These are phyloP conservation scores for Caenorhabditis sulstoni DNA, from an alignment of 2,888 invertebrate genomes.

Conservation along the genomic window DNA sequence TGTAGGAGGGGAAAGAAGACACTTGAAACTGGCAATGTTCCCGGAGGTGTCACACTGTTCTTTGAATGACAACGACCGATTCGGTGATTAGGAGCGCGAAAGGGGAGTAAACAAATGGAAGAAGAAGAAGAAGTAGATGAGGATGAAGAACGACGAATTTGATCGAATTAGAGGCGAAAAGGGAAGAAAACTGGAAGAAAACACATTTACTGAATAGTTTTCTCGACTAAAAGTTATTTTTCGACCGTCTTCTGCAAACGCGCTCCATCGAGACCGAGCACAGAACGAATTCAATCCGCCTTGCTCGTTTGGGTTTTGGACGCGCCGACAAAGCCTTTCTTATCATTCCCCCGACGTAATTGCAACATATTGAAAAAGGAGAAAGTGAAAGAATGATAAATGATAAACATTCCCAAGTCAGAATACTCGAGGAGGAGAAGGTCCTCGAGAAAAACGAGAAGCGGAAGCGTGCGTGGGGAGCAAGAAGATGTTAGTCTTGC, in stretches of 20 bases:
- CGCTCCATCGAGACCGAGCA: background rate
- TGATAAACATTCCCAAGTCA: conserved; percentile 10
- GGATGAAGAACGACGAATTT: conserved; percentile 11
- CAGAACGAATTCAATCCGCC: background rate
- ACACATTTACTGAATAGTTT: background rate
- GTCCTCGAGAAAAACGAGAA: conserved; percentile 20
- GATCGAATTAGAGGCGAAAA: conserved; percentile 35
- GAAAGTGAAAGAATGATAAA: conserved; percentile 16
- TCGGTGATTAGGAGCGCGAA: conserved; percentile 9
- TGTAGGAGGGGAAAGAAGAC: background rate
- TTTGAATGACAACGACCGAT: conserved; percentile 2
- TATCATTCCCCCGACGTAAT: conserved; percentile 15
- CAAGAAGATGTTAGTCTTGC: conserved; percentile 23
- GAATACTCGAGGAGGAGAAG: conserved; percentile 8
- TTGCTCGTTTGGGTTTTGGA: conserved; percentile 44
- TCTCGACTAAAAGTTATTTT: background rate
- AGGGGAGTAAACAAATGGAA: background rate
- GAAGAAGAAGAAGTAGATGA: conserved; percentile 16
- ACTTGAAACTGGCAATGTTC: conserved; percentile 7
- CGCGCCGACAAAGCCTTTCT: conserved; percentile 25
- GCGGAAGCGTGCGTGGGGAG: background rate
- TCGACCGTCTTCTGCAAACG: too few species aligned
- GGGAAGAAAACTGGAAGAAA: background rate
- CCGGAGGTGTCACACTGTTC: conserved; percentile 30
- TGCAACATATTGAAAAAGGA: conserved; percentile 11